Evolutionary conservation across 2,888 invertebrate genomes (phyloP).

Genomic region (Leptogaster cylindrica): DNA sequence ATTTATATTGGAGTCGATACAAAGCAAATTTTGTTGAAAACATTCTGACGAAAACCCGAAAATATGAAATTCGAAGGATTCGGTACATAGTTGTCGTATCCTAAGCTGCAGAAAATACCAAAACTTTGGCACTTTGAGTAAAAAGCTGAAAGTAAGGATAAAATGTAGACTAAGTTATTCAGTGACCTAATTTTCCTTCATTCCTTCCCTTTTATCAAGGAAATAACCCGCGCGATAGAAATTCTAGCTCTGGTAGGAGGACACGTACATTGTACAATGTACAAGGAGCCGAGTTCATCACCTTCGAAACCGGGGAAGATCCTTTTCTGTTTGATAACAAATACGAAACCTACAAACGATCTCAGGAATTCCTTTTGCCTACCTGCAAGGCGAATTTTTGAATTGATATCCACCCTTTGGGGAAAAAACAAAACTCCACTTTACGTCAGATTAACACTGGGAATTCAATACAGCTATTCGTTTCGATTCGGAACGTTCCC

Average conservation of each 20-base stretch:
- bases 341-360: constrained; percentile 26
- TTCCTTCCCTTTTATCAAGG: constrained; percentile 13
- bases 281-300: neutral
- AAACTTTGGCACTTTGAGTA: neutral
- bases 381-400: constrained; percentile 22
- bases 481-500: no score
- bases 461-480: no score
- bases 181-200: constrained; percentile 27
- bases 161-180: constrained; percentile 16
- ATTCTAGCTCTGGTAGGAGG: constrained; percentile 19
- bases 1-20: constrained; percentile 12
- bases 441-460: no score
- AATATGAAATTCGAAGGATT: neutral
- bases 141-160: neutral
- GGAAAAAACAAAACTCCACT: no score
- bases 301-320: constrained; percentile 17
- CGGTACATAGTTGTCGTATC: neutral
- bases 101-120: neutral
- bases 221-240: constrained; percentile 24
- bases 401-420: no score
- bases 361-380: constrained; percentile 33
- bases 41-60: neutral
- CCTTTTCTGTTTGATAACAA: constrained; percentile 14
- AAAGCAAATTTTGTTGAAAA: neutral
- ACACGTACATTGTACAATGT: no score